These are phyloP conservation scores for Potorous gilbertii DNA, from an alignment of 2,797 vertebrate genomes.

Conservation along the genomic window DNA sequence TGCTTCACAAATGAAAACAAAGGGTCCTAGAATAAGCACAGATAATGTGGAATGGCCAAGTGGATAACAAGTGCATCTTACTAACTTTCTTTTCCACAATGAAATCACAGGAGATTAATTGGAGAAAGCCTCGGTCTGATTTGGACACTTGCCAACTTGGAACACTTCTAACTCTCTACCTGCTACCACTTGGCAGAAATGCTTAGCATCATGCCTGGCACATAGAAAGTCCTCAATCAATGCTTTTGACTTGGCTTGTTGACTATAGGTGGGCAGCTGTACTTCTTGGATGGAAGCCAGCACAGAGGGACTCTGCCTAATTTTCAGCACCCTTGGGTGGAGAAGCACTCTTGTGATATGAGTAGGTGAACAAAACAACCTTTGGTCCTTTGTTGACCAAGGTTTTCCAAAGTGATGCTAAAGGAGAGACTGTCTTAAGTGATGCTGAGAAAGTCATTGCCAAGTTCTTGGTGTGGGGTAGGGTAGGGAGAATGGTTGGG, in stretches of 20 bases:
- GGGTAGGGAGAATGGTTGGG: not conserved
- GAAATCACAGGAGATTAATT: not conserved
- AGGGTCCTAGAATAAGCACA: not conserved
- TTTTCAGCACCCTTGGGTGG: not conserved
- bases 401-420: not conserved
- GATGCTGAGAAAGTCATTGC: not conserved
- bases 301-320: not conserved
- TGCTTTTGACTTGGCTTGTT: not conserved
- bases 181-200: not conserved
- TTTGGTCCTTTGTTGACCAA: not conserved
- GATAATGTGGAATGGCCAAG: not conserved
- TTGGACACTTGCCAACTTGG: not conserved
- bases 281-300: not conserved
- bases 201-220: not conserved
- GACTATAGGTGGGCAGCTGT: not conserved
- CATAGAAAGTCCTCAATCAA: not conserved
- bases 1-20: not conserved
- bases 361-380: not conserved
- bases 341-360: not conserved
- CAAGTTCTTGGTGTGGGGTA: not conserved
- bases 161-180: slow-evolving; percentile 18
- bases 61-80: not conserved
- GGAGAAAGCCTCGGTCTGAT: slow-evolving; percentile 2
- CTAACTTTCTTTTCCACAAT: not conserved
- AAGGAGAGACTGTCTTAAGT: slow-evolving; percentile 2